Evolutionary conservation across 2,113 vertebrate genomes (phyloP).

Genomic region (Narcine bancroftii): DNA sequence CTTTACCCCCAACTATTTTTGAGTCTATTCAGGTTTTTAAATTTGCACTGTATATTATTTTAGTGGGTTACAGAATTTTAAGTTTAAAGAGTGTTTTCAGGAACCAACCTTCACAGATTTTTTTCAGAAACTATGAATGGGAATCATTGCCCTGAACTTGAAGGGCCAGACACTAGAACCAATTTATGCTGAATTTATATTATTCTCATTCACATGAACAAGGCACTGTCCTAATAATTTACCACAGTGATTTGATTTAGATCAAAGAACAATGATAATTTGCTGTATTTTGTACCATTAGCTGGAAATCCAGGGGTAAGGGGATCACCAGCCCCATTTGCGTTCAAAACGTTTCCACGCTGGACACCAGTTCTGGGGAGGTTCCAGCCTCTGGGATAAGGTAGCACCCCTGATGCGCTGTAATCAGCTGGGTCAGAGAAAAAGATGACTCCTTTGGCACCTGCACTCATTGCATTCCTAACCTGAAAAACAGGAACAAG

Average conservation of each 20-base stretch:
- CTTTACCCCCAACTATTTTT: not conserved
- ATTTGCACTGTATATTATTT: not conserved
- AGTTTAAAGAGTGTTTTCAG: not conserved
- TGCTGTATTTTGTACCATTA: slow-evolving; percentile 64
- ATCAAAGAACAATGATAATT: not conserved
- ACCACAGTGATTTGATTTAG: not conserved
- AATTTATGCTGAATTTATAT: not conserved
- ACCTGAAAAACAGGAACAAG: slow-evolving; percentile 60
- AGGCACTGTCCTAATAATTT: not conserved
- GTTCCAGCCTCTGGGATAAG: slow-evolving; percentile 87
- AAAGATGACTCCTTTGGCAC: slow-evolving; percentile 80
- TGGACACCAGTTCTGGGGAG: slow-evolving; percentile 77
- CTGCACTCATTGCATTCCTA: slow-evolving; percentile 77
- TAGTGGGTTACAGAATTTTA: not conserved
- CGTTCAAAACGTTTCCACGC: slow-evolving; percentile 83
- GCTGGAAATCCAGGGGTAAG: slow-evolving; percentile 93
- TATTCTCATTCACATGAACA: not conserved
- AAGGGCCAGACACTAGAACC: not conserved
- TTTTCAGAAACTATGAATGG: not conserved
- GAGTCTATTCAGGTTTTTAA: not conserved
- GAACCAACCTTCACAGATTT: not conserved
- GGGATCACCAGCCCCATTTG: slow-evolving; percentile 87
- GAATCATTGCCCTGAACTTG: not conserved
- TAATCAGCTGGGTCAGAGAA: slow-evolving; percentile 94
- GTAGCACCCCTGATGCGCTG: slow-evolving; percentile 63